Conservation (phyloP, 2,888 invertebrate genomes). For the Polyommatus icarus region DNA sequence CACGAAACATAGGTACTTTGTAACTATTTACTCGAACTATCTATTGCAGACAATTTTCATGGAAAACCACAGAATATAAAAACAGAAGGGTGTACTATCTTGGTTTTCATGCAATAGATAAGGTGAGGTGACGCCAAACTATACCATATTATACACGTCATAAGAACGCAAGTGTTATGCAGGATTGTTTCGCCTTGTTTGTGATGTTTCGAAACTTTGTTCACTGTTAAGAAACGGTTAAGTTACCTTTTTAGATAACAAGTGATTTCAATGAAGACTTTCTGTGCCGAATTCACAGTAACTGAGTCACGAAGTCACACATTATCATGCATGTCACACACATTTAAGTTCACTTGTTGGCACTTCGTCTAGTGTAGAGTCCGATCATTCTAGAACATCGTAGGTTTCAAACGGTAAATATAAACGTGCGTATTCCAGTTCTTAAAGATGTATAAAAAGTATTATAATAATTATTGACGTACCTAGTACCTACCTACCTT, state of each 20-base stretch:
- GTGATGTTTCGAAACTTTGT: constrained; percentile 22
- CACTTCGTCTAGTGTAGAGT: constrained; percentile 2
- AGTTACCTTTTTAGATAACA: constrained; percentile 21
- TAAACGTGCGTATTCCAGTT: background rate
- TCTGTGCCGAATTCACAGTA: constrained; percentile 5
- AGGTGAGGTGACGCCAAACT: constrained; percentile 37
- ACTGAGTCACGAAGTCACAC: constrained; percentile 3
- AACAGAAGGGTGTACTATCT: constrained; percentile 47
- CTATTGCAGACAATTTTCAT: constrained; percentile 36
- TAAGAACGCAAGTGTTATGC: background rate
- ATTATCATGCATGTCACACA: constrained; percentile 4
- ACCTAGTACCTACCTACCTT: too few species aligned
- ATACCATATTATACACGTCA: constrained; percentile 4
- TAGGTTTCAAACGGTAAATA: background rate
- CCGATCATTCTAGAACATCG: background rate
- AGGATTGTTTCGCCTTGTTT: constrained; percentile 3
- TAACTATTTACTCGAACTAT: constrained; percentile 9
- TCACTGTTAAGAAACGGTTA: constrained; percentile 22
- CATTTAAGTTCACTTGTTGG: constrained; percentile 15
- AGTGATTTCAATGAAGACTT: constrained; percentile 21
- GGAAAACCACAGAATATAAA: constrained; percentile 39
- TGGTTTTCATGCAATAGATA: constrained; percentile 54
- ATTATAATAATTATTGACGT: background rate
- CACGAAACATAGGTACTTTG: background rate
- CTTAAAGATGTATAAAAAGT: background rate